phyloP scores from a whole-genome alignment of 2,113 vertebrate genomes.

The Tragelaphus imberbis region DNA sequence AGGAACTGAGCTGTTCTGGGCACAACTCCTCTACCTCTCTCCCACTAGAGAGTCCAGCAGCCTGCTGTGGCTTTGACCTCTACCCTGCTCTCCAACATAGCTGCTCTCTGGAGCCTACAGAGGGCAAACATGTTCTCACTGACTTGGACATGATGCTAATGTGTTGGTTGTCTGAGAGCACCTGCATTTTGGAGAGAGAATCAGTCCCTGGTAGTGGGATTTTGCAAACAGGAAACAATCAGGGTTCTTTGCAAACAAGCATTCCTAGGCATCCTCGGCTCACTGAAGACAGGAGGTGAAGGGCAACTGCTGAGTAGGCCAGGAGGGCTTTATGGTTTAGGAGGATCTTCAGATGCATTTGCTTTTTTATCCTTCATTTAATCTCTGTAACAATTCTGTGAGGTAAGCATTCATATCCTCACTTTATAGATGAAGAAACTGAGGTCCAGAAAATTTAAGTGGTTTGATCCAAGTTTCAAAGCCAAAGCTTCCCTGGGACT shows the following conservation, averaged over 20 bases:
- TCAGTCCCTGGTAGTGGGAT: neutral
- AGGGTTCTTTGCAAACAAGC: neutral
- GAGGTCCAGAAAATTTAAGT: neutral
- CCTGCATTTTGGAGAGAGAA: neutral
- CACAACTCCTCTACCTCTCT: neutral
- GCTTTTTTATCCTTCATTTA: neutral
- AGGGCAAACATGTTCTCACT: neutral
- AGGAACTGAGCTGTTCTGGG: neutral
- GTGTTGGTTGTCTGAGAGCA: neutral
- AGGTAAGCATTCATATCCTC: neutral
- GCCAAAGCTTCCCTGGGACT: neutral
- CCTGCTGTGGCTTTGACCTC: neutral
- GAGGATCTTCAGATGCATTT: neutral
- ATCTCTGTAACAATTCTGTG: neutral
- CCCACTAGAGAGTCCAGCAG: neutral
- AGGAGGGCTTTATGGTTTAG: neutral
- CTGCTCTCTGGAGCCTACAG: neutral
- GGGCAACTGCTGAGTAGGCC: neutral
- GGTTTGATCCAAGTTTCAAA: neutral
- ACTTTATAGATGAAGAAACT: neutral
- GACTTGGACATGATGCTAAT: neutral
- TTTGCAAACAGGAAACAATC: neutral
- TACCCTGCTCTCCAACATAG: neutral
- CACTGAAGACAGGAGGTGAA: neutral
- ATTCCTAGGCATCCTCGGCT: fast-evolving